Evolutionary conservation across 2,888 invertebrate species (phyloP).

Genomic region (Antheraea yamamai): DNA sequence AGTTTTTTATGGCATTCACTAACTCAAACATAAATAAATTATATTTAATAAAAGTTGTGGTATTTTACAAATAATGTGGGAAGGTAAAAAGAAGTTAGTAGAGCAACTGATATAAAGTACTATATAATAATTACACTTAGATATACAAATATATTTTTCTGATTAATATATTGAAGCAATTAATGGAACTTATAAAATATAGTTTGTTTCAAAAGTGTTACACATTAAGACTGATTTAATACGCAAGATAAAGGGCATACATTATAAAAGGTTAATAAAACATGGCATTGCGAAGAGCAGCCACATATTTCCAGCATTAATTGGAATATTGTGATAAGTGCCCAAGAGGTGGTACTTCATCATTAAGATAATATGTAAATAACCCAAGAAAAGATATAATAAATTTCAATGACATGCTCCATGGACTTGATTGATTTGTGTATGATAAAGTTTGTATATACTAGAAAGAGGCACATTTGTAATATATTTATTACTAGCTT

Average conservation of each 20-base stretch:
- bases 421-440: constrained; percentile 62
- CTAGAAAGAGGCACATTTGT: background rate
- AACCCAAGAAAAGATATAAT: constrained; percentile 54
- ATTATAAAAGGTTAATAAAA: constrained; percentile 73
- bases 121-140: background rate
- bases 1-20: too few species aligned
- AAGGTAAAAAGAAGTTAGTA: background rate
- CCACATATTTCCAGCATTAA: constrained; percentile 71
- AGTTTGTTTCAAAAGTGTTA: constrained; percentile 52
- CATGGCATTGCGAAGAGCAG: constrained; percentile 52
- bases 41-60: too few species aligned
- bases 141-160: background rate
- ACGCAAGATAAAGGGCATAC: constrained; percentile 55
- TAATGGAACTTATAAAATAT: constrained; percentile 46
- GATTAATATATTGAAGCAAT: constrained; percentile 36
- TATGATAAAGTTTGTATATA: constrained; percentile 46
- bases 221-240: constrained; percentile 63
- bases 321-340: constrained; percentile 73
- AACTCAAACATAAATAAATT: too few species aligned
- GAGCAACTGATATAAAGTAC: background rate
- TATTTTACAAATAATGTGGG: too few species aligned
- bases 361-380: constrained; percentile 75
- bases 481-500: background rate
- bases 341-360: constrained; percentile 63
- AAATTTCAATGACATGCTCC: constrained; percentile 48